phyloP scores from a whole-genome alignment of 1,140 invertebrate species.

The Drosophila pandora region DNA sequence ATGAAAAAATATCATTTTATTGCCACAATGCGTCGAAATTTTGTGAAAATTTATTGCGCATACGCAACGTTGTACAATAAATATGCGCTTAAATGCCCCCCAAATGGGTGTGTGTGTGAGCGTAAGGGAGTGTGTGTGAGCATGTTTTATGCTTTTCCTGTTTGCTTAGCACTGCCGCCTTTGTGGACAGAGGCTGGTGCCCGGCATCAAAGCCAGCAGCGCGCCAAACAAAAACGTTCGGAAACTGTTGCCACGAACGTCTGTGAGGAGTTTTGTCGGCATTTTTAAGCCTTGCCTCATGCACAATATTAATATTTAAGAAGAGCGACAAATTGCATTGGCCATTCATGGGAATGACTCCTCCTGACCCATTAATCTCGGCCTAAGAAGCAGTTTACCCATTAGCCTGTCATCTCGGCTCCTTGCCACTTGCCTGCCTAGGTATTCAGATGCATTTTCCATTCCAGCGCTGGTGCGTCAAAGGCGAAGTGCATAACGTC shows the following conservation, averaged over 20 bases:
- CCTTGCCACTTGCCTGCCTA: slow-evolving; percentile 6
- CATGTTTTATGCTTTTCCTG: slow-evolving; percentile 33
- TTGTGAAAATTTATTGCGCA: slow-evolving; percentile 80
- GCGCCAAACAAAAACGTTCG: slow-evolving; percentile 4
- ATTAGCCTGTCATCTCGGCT: slow-evolving; percentile 37
- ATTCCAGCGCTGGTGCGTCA: slow-evolving; percentile 28
- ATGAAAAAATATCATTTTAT: slow-evolving; percentile 82
- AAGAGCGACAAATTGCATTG: slow-evolving; percentile 1
- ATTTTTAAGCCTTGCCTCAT: neutral
- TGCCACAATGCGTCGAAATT: slow-evolving; percentile 81
- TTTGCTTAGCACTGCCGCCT: slow-evolving; percentile 65
- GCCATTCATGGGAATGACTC: slow-evolving; percentile 2
- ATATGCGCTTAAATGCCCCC: slow-evolving; percentile 74
- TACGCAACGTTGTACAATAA: slow-evolving; percentile 77
- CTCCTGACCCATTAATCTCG: slow-evolving; percentile 2
- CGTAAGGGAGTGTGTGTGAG: slow-evolving; percentile 4
- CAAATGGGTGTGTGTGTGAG: slow-evolving; percentile 13
- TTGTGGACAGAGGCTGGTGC: slow-evolving; percentile 52
- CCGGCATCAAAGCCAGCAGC: slow-evolving; percentile 50
- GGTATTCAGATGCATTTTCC: slow-evolving; percentile 50
- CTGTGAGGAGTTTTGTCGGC: neutral
- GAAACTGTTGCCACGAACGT: neutral
- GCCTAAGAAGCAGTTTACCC: slow-evolving; percentile 1
- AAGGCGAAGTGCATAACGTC: slow-evolving; percentile 67
- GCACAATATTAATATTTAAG: neutral